A percentile compares a stretch with the other conserved stretches of the same genome.
Evolutionary conservation across 2,888 invertebrate species (phyloP).

Genomic region (Notodromas monacha): DNA sequence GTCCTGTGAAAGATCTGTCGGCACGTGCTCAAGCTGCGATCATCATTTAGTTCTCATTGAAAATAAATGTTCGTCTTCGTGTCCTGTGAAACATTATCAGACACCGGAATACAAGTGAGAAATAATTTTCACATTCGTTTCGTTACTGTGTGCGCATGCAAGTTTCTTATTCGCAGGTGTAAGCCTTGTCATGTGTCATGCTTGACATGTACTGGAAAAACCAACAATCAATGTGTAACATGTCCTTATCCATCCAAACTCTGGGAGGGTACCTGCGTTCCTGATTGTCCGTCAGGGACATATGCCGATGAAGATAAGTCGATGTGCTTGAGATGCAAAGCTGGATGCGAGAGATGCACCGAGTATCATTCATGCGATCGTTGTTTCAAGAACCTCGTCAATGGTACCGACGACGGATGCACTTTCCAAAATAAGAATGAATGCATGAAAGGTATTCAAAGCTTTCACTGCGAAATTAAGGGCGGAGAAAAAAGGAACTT

Average conservation of each 20-base stretch:
- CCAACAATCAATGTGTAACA: slow-evolving; percentile 41
- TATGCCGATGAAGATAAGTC: slow-evolving; percentile 41
- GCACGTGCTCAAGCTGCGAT: slow-evolving; percentile 54
- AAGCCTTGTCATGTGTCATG: slow-evolving; percentile 42
- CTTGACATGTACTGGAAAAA: slow-evolving; percentile 42
- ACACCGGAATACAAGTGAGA: slow-evolving; percentile 44
- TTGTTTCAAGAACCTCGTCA: too few relatives aligned
- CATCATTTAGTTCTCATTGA: slow-evolving; percentile 51
- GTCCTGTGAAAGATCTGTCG: slow-evolving; percentile 45
- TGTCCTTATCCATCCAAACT: slow-evolving; percentile 38
- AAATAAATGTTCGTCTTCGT: slow-evolving; percentile 46
- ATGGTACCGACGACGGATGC: too few relatives aligned
- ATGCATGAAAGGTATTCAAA: too few relatives aligned
- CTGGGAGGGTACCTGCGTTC: slow-evolving; percentile 32
- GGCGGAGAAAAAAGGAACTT: too few relatives aligned
- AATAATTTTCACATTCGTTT: too few relatives aligned
- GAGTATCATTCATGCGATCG: too few relatives aligned
- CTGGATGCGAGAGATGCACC: too few relatives aligned
- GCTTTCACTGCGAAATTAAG: too few relatives aligned
- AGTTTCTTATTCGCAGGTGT: slow-evolving; percentile 25
- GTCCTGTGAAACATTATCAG: slow-evolving; percentile 46
- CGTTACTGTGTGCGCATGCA: too few relatives aligned
- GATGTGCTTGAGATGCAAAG: too few relatives aligned
- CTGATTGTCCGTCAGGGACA: slow-evolving; percentile 32
- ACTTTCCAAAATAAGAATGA: too few relatives aligned